Percentiles rank a stretch among this genome's conserved stretches.
Conservation (phyloP, 2,888 invertebrate species). For the Drosophila sordidula region DNA sequence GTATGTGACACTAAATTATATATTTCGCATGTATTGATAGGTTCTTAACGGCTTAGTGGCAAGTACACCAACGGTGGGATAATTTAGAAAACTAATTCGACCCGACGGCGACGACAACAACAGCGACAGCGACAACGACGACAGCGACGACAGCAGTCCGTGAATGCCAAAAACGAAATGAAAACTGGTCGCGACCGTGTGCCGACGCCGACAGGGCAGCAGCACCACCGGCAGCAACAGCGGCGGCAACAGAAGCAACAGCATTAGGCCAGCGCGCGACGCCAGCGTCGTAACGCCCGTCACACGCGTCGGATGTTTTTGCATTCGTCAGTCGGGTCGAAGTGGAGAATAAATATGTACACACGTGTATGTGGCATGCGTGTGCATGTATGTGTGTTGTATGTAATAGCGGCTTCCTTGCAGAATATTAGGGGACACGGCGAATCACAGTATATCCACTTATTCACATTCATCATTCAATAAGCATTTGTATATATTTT, state of each 20-base stretch:
- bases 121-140: conserved; percentile 23
- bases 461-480: neutral
- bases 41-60: conserved; percentile 5
- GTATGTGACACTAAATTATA: neutral
- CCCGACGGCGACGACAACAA: conserved; percentile 54
- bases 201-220: conserved; percentile 66
- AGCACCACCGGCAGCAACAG: conserved; percentile 18
- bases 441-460: neutral
- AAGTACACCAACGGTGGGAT: conserved; percentile 22
- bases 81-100: conserved; percentile 34
- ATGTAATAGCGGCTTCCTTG: neutral
- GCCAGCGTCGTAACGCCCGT: conserved; percentile 34
- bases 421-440: neutral
- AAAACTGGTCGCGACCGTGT: conserved; percentile 68
- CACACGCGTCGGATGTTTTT: conserved; percentile 38
- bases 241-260: conserved; percentile 27
- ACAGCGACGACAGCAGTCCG: conserved; percentile 55
- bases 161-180: conserved; percentile 70
- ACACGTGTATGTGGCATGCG: conserved; percentile 12
- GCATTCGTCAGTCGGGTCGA: conserved; percentile 34
- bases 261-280: conserved; percentile 26
- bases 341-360: conserved; percentile 19
- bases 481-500: neutral
- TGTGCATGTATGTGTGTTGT: neutral
- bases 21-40: neutral